phyloP scores from a whole-genome alignment of 2,888 invertebrate genomes.

The Orthonevra nobilis region DNA sequence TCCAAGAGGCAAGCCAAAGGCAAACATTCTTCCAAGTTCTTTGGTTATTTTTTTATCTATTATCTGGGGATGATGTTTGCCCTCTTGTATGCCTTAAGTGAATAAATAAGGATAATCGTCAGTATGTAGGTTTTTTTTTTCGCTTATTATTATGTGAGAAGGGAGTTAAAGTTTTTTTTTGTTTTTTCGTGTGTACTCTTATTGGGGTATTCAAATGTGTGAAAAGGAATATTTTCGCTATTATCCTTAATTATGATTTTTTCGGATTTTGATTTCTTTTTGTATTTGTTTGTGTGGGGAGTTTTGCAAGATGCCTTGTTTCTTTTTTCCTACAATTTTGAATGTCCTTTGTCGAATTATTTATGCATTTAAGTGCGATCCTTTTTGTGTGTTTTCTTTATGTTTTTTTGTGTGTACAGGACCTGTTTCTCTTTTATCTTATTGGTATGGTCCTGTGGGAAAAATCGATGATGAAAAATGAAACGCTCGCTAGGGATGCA shows the following conservation, averaged over 20 bases:
- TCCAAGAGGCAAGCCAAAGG: slow-evolving; percentile 27
- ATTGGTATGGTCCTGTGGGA: slow-evolving; percentile 58
- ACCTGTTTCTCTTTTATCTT: slow-evolving; percentile 6
- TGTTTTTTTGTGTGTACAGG: slow-evolving; percentile 12
- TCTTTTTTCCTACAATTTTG: no score
- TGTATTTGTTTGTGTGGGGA: not conserved
- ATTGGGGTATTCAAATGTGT: slow-evolving; percentile 49
- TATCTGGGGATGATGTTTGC: slow-evolving; percentile 62
- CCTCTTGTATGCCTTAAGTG: slow-evolving; percentile 61
- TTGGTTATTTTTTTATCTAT: slow-evolving; percentile 45
- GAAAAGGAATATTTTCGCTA: slow-evolving; percentile 52
- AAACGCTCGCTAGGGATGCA: slow-evolving; percentile 58
- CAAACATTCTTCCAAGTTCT: slow-evolving; percentile 39
- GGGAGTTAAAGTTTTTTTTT: not conserved
- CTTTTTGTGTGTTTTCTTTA: slow-evolving; percentile 22
- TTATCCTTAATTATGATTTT: slow-evolving; percentile 67
- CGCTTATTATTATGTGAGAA: not conserved
- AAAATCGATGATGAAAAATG: slow-evolving; percentile 67
- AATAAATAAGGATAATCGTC: slow-evolving; percentile 70
- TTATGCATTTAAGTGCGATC: slow-evolving; percentile 21
- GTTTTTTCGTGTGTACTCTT: not conserved
- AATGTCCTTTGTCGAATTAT: slow-evolving; percentile 11
- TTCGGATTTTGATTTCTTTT: slow-evolving; percentile 26
- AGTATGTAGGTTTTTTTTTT: slow-evolving; percentile 25
- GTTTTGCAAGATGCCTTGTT: not conserved